phyloP scores from a whole-genome alignment of 2,797 vertebrate species.

The Epinephelus malabaricus region DNA sequence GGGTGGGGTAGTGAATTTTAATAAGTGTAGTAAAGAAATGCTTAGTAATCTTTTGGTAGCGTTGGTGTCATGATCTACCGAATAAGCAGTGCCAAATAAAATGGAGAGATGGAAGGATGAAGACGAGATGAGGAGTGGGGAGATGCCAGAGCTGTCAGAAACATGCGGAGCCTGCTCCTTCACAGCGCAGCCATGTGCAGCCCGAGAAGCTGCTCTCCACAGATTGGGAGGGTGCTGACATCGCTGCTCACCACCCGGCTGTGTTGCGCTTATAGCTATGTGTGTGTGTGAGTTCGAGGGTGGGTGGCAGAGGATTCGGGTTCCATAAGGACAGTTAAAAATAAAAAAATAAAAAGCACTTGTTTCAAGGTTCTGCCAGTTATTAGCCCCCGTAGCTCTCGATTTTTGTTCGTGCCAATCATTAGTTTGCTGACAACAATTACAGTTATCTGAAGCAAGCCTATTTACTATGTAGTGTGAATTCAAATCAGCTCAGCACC shows the following conservation, averaged over 20 bases:
- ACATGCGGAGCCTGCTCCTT: slow-evolving; percentile 56
- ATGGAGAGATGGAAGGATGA: slow-evolving; percentile 40
- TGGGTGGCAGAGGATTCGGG: slow-evolving; percentile 15
- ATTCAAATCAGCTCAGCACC: slow-evolving; percentile 70
- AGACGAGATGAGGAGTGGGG: slow-evolving; percentile 58
- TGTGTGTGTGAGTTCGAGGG: not conserved
- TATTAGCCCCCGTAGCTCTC: slow-evolving; percentile 12
- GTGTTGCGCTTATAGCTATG: slow-evolving; percentile 24
- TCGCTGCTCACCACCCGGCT: slow-evolving; percentile 56
- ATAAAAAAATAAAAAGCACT: not conserved
- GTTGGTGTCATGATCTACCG: slow-evolving; percentile 37
- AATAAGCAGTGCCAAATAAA: slow-evolving; percentile 39
- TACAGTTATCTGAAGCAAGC: slow-evolving; percentile 37
- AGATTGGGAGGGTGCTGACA: slow-evolving; percentile 73
- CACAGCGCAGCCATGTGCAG: slow-evolving; percentile 70
- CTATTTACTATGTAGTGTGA: slow-evolving; percentile 16
- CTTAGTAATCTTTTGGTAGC: slow-evolving; percentile 7
- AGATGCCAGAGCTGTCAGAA: slow-evolving; percentile 74
- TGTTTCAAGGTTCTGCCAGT: slow-evolving; percentile 23
- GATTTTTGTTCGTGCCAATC: slow-evolving; percentile 27
- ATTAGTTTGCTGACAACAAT: slow-evolving; percentile 40
- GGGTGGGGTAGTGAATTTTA: not conserved
- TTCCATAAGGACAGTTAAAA: slow-evolving; percentile 37
- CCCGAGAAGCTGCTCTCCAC: slow-evolving; percentile 67
- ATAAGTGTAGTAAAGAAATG: slow-evolving; percentile 8